Evolutionary conservation across 37 sponge, comb jelly and placozoan genomes (phyloP), one percentile per base, ranked within the genome.

Genomic region (Eunapius fragilis): DNA sequence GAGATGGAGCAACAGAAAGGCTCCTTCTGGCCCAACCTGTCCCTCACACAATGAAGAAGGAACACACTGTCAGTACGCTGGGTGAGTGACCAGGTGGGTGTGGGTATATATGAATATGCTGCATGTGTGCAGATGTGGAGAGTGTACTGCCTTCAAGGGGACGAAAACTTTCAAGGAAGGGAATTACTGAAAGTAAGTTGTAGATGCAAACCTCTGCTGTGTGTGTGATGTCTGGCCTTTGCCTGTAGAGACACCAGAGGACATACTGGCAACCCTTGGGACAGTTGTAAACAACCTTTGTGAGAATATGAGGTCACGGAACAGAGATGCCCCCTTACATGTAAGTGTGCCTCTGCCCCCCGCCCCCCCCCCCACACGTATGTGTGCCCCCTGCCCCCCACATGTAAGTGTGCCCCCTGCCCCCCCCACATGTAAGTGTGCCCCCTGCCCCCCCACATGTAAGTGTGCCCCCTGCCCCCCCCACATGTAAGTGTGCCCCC

Each of bases 1-100:
- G 89, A 25, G 98, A 97, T 89, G 91, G 93, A 12, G 90, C 91
- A 69, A 75, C 91, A 3, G 98, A 97, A 77, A 82, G 95, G 33
- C 89, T 97, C 68, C 88, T 97, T 27, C 77, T 94, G 72, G 98
- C 89, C 34, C 92, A 97, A 81, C 86, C 30, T 45, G 74, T 86
- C 12, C 86, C 87, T 2, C 75, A 70, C 79, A 86, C 82, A 12
- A 37, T 86, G 13, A 70, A 49, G 67, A 86, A 86, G 49, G 81
- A 87, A 24, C 71, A 68, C 13, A 82, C 25, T 33, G 83, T 78
- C 58, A 83, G 84, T 67, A 80, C 84, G 26, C 84, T 89, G 24
- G 80, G 89, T 83, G 25, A 78, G 69, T 67, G 6, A 68, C 22
- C 58, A 17, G 2, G 41, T 37, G n/a, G 23, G 33, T 6, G 34